These are phyloP conservation scores for Lontra canadensis DNA, from an alignment of 2,113 vertebrate species.

Conservation along the genomic window DNA sequence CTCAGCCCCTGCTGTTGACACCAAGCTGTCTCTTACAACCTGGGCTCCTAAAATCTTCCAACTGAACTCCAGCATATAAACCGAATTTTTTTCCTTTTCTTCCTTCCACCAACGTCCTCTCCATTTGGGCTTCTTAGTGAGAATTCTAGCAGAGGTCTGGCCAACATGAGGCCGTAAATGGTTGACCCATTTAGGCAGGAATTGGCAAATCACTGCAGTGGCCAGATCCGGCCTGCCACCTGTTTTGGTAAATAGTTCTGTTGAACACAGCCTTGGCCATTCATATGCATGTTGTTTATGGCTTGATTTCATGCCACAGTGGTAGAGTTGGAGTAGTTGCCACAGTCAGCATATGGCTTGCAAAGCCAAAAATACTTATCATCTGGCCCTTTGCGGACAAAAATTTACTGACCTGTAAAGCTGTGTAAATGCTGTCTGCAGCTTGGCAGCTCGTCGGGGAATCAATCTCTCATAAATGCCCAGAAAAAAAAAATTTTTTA, in stretches of 20 bases:
- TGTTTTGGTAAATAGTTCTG: conserved; percentile 3
- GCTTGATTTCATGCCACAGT: neutral
- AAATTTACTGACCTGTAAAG: neutral
- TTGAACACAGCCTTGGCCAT: neutral
- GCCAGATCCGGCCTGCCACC: neutral
- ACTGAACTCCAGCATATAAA: neutral
- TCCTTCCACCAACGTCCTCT: neutral
- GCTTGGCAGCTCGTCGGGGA: neutral
- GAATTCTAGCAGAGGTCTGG: neutral
- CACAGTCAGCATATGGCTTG: neutral
- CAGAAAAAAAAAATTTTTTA: neutral
- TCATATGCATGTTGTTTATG: neutral
- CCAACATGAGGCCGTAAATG: neutral
- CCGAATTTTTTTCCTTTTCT: neutral
- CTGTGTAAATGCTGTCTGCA: neutral
- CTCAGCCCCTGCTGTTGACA: neutral
- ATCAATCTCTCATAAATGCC: neutral
- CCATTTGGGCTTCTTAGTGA: neutral
- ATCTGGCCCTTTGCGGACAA: neutral
- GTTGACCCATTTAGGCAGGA: neutral
- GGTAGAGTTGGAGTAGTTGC: neutral
- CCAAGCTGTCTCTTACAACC: neutral
- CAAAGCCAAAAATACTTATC: conserved; percentile 1
- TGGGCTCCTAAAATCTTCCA: conserved; percentile 1
- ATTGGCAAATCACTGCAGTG: neutral